Evolutionary conservation across 2,888 invertebrate species (phyloP).

Genomic region (Lasioglossum malachurum): DNA sequence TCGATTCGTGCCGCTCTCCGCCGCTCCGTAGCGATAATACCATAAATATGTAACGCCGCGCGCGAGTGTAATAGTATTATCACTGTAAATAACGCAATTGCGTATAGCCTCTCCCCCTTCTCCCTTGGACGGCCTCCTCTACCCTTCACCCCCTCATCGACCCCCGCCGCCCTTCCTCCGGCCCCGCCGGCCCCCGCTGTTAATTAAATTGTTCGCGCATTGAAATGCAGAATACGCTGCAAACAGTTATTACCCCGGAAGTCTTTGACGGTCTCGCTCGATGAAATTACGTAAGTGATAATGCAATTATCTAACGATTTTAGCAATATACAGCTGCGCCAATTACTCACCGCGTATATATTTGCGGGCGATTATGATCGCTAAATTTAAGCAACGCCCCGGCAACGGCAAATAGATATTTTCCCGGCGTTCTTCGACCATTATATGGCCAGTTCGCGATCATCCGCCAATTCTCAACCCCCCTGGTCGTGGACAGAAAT

Average conservation of each 20-base stretch:
- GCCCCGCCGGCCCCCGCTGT: constrained; percentile 22
- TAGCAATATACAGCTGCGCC: constrained; percentile 32
- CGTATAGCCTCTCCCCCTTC: not conserved
- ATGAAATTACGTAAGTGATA: constrained; percentile 58
- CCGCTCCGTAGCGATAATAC: constrained; percentile 19
- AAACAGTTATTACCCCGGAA: constrained; percentile 52
- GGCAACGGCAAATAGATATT: constrained; percentile 12
- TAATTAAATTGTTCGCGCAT: constrained; percentile 57
- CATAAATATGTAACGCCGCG: constrained; percentile 41
- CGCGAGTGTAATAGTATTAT: constrained; percentile 48
- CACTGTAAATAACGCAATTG: constrained; percentile 57
- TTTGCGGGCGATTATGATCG: constrained; percentile 37
- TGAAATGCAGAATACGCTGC: constrained; percentile 44
- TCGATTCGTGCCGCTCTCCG: constrained; percentile 37
- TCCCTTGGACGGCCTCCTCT: not conserved
- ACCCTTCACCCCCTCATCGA: not conserved
- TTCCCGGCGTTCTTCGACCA: constrained; percentile 25
- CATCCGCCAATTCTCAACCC: not conserved
- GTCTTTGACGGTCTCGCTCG: constrained; percentile 54
- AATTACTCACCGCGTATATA: constrained; percentile 36
- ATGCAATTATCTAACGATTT: constrained; percentile 59
- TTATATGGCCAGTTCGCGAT: not conserved
- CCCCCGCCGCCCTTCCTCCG: not conserved
- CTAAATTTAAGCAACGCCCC: constrained; percentile 33
- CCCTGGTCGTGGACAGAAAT: not conserved